phyloP scores from a whole-genome alignment of 2,888 invertebrate genomes.

The Limnephilus marmoratus region DNA sequence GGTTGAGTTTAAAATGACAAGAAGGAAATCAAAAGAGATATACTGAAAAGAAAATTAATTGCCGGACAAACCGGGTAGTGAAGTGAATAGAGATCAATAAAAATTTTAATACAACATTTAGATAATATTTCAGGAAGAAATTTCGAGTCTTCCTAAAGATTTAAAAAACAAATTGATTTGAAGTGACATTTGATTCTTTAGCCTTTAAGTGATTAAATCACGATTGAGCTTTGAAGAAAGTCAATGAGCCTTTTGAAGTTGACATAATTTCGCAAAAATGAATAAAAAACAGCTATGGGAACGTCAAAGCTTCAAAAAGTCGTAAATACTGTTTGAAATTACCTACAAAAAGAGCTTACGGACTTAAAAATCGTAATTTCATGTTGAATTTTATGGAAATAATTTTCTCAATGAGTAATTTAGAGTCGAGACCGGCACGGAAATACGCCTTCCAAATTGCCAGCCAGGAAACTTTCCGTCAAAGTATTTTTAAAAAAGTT shows the following conservation, averaged over 20 bases:
- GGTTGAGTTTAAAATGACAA: too few relatives aligned
- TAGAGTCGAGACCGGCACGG: neutral
- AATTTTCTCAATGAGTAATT: slow-evolving; percentile 2
- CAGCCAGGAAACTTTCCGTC: neutral
- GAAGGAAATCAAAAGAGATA: too few relatives aligned
- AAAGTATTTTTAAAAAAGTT: neutral
- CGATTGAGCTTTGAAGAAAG: neutral
- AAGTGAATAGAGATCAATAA: too few relatives aligned
- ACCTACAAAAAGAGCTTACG: neutral
- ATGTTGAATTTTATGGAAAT: slow-evolving; percentile 2
- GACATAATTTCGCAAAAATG: neutral
- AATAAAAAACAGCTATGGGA: neutral
- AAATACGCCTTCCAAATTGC: neutral
- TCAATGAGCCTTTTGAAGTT: neutral
- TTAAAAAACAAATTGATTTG: neutral
- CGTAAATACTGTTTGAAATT: neutral
- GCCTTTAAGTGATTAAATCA: neutral
- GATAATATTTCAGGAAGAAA: too few relatives aligned
- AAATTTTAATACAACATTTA: too few relatives aligned
- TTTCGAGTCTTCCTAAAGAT: neutral
- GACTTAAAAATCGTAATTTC: neutral
- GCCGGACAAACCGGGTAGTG: too few relatives aligned
- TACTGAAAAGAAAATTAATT: too few relatives aligned
- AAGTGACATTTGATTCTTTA: neutral
- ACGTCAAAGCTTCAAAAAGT: neutral